Base-by-base conservation (phyloP, 1,140 invertebrate genomes). In the Formica selysi region DNA sequence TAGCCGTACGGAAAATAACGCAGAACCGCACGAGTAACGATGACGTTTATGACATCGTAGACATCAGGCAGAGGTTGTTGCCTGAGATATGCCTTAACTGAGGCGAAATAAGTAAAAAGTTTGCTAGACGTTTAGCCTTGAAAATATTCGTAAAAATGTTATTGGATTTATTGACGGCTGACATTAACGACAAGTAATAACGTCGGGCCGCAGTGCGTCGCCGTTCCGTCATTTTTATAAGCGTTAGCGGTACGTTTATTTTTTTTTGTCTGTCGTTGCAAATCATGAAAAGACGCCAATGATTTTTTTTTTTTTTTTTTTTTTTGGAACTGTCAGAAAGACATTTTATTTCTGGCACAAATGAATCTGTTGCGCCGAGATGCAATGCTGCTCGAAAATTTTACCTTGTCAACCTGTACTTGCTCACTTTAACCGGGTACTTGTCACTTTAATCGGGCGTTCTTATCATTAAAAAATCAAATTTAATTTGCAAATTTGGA, bases 21-120 rank as follows among this genome's bases (percentile, higher is more conserved):
- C 32, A 61, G 51, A 71, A 76, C 74, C 48, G 76, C 48, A n/a
- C 61, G 71, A 87, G 32, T 87, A 80, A 85, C 87, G 86, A 26
- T 57, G 86, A 89, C 80, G 16, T 89, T 89, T 89, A 89, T 79
- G 74, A 81, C 68, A 68, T 59, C 73, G 76, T 85, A 85, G 81
- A 85, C 81, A 76, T 84, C 41, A 3, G 65, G 13, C 73, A 64
- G 26, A 64, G 76, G 32, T 78, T 51, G 62, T 78, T 41, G 62
- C 44, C 22, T 13, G 59, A n/a, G 8, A 64, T 26, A 41, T 19
- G 29, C 81, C n/a, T 76, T 78, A 65, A 78, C 81, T 51, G 36
- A 64, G 16, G 36, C 22, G 38, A 51, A 59, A 78, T 38, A 65
- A 41, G 81, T 44, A 78, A 78, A 76, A 22, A 44, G 81, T 76